Conservation (phyloP, 2,113 vertebrate genomes). For the Gymnocephalus cernua region DNA sequence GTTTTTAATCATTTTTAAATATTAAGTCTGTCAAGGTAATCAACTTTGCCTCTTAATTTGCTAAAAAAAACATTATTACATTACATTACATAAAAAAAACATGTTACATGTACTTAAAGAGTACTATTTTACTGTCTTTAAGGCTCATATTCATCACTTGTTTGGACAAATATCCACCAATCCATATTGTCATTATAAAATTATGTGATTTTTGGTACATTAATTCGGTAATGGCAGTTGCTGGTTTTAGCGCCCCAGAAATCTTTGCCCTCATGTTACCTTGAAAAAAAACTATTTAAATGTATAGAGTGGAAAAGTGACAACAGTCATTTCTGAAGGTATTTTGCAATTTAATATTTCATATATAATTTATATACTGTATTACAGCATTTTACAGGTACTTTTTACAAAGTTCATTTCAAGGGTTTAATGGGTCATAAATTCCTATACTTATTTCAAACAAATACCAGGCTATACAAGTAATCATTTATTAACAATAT, state of each 20-base stretch:
- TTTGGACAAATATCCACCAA: background rate
- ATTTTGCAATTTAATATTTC: conserved; percentile 50
- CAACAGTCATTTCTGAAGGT: conserved; percentile 6
- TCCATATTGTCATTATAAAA: background rate
- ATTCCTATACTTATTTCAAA: conserved; percentile 28
- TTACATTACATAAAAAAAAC: too few relatives aligned
- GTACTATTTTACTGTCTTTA: background rate
- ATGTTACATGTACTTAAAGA: background rate
- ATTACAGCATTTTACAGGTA: conserved; percentile 21
- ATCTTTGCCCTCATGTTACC: background rate
- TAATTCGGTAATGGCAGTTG: background rate
- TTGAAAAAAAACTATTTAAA: background rate
- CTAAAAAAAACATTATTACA: too few relatives aligned
- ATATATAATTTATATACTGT: conserved; percentile 19
- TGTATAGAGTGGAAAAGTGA: background rate
- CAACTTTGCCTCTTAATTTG: background rate
- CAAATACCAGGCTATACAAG: conserved; percentile 6
- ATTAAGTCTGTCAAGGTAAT: background rate
- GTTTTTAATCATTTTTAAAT: background rate
- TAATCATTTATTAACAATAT: conserved; percentile 7
- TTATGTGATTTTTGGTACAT: background rate
- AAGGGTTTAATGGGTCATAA: conserved; percentile 14
- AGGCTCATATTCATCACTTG: background rate
- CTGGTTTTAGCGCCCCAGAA: background rate
- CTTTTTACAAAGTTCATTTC: conserved; percentile 38